Conservation (phyloP, 2,888 invertebrate genomes). For the Drosophila barbarae region DNA sequence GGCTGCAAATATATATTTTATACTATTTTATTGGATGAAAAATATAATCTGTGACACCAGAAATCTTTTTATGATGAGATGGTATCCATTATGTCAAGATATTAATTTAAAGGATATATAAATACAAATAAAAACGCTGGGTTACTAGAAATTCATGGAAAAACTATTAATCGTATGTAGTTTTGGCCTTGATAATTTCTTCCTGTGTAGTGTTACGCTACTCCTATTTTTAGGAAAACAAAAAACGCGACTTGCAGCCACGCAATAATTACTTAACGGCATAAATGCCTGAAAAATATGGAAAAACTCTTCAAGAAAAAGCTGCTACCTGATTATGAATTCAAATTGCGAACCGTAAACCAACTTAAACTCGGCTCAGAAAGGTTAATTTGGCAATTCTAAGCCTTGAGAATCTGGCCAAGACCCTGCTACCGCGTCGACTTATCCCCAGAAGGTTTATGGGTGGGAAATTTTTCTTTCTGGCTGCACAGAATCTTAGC, state of each 20-base stretch:
- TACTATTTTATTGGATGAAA: background rate
- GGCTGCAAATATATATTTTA: too few species aligned
- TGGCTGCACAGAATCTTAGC: conserved; percentile 27
- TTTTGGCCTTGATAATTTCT: background rate
- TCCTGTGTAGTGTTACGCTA: background rate
- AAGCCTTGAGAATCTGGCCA: background rate
- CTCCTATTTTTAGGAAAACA: background rate
- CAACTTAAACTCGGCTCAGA: conserved; percentile 2
- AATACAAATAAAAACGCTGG: background rate
- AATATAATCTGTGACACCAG: background rate
- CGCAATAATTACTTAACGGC: conserved; percentile 15
- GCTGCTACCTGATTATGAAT: conserved; percentile 9
- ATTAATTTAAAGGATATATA: too few species aligned
- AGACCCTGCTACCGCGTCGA: background rate
- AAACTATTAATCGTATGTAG: background rate
- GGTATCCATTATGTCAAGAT: too few species aligned
- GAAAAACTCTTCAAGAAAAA: background rate
- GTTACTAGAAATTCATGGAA: too few species aligned
- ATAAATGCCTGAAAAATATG: conserved; percentile 1
- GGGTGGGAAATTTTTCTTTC: conserved; percentile 18
- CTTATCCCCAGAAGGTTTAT: conserved; percentile 17
- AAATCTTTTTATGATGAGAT: background rate
- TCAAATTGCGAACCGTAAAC: conserved; percentile 18
- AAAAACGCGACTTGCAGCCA: conserved; percentile 4
- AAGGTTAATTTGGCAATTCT: conserved; percentile 20